These are phyloP conservation scores for Chaenocephalus aceratus DNA, from an alignment of 2,113 vertebrate species.

Conservation along the genomic window DNA sequence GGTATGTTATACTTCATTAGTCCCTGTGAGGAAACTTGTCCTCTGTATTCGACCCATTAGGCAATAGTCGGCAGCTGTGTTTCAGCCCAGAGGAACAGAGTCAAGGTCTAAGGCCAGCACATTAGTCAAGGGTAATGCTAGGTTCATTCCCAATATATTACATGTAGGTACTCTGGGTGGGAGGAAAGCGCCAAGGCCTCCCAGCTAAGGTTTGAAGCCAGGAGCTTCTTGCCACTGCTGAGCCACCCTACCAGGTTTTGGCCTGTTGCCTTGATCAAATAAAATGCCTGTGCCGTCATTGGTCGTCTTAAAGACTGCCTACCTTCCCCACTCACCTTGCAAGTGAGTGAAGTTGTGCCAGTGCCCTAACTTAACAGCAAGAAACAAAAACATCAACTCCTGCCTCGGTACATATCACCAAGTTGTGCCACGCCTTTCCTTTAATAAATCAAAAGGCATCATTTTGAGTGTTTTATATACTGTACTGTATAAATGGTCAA, in stretches of 20 bases:
- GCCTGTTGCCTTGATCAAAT: background rate
- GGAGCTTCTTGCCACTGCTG: background rate
- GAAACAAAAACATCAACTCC: background rate
- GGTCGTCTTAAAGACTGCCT: background rate
- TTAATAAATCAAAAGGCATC: background rate
- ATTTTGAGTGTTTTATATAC: slow-evolving; percentile 17
- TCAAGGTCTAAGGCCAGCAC: background rate
- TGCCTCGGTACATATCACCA: background rate
- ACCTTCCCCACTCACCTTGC: background rate
- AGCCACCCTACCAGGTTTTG: background rate
- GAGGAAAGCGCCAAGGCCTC: background rate
- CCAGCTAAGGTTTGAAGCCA: background rate
- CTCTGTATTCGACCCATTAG: slow-evolving; percentile 22
- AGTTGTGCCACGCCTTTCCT: background rate
- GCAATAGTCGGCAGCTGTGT: slow-evolving; percentile 8
- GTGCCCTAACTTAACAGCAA: background rate
- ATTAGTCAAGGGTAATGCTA: background rate
- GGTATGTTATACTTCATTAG: slow-evolving; percentile 27
- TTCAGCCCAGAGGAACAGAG: slow-evolving; percentile 14
- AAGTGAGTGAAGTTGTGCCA: background rate
- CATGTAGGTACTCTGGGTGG: background rate
- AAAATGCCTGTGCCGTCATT: background rate
- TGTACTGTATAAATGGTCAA: background rate
- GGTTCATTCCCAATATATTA: background rate
- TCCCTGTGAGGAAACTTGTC: slow-evolving; percentile 19